Evolutionary conservation across 2,113 vertebrate species (phyloP), one percentile per base, ranked within the genome.

Genomic region (Vidua macroura): DNA sequence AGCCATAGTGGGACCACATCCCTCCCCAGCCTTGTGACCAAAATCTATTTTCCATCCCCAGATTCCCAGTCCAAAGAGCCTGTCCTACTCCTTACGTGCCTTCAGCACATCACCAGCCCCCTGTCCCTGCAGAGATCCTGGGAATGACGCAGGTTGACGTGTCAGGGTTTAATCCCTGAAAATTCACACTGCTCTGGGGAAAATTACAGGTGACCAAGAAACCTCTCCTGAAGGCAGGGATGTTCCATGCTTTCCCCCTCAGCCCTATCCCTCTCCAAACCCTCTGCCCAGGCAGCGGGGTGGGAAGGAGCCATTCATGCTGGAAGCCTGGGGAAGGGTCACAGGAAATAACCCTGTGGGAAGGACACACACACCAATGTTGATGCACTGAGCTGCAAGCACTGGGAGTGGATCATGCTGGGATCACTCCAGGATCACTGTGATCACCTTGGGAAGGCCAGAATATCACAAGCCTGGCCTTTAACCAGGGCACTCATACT

Each of bases 81-180:
- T 2, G 10, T 31, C 30, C 51, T 33, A 2, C 19, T 62, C 78
- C 84, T 22, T 9, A 9, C 1, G 3, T 13, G 37, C 25, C 73
- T 27, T 3, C 10, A 19, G 46, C 59, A 30, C 49, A 28, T 5
- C 25, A 6, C 30, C 48, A 74, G 33, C 51, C 25, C 51, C 22
- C 35, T 13, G 19, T 14, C 25, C 58, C 59, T 10, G 39, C 53
- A 60, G 41, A 52, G 30, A 55, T 10, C 44, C 31, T 1, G 1
- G 52, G 31, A 62, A 56, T 25, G 39, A 28, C 0, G 0, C 49
- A 21, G 5, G 2, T 8, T 46, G 19, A 33, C 11, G 41, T 9
- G 31, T 33, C 68, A 16, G 27, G 31, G 31, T n/a, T 70, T 51
- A 52, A 59, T 14, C 73, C 74, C 37, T 22, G 30, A 49, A 15